Conservation (phyloP, 53 echinoderm and acorn worm genomes). For the Crossaster papposus region DNA sequence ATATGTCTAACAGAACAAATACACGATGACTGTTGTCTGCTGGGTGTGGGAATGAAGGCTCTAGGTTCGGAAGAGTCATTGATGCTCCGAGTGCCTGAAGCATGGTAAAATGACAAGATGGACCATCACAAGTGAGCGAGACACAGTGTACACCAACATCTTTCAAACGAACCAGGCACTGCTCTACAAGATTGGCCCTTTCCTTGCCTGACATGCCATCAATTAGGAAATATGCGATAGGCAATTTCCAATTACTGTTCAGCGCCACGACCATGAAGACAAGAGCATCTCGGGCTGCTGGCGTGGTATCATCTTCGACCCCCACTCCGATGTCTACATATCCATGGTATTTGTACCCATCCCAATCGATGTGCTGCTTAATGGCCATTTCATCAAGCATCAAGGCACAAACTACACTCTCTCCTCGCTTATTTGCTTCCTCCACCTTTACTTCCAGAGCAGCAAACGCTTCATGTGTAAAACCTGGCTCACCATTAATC, state of each 20-base stretch:
- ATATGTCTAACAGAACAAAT: slow-evolving; percentile 40
- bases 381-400: slow-evolving; percentile 82
- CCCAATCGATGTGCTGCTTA: slow-evolving; percentile 61
- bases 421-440: background rate
- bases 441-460: slow-evolving; percentile 50
- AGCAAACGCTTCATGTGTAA: slow-evolving; percentile 54
- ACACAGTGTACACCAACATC: too few species aligned
- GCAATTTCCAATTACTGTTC: slow-evolving; percentile 58
- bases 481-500: slow-evolving; percentile 62
- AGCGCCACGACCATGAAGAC: slow-evolving; percentile 66
- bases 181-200: background rate
- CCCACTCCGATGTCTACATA: slow-evolving; percentile 59
- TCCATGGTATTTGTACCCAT: slow-evolving; percentile 45
- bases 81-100: too few species aligned
- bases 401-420: slow-evolving; percentile 52
- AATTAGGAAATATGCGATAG: slow-evolving; percentile 28
- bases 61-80: too few species aligned
- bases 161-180: background rate
- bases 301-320: slow-evolving; percentile 42
- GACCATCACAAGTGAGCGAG: background rate
- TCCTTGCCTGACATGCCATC: background rate
- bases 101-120: too few species aligned
- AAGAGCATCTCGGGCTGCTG: background rate
- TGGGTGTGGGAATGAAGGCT: too few species aligned
- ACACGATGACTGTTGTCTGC: background rate